phyloP scores from a whole-genome alignment of 2,888 invertebrate species.

The Pseudococcus viburni region DNA sequence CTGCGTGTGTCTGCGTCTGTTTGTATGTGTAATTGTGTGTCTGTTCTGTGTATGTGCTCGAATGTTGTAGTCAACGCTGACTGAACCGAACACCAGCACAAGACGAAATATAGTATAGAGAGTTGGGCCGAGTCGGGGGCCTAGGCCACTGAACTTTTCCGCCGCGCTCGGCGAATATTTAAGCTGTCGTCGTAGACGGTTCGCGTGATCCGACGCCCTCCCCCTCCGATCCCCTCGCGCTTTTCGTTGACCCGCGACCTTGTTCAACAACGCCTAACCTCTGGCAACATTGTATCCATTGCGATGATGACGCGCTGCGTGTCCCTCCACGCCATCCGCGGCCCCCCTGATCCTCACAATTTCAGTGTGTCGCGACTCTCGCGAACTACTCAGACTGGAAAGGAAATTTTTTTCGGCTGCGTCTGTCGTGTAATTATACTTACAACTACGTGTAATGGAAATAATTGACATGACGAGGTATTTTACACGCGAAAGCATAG shows the following conservation, averaged over 20 bases:
- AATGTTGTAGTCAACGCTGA: background rate
- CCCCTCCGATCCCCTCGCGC: background rate
- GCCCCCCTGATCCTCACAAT: background rate
- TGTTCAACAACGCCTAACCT: constrained; percentile 64
- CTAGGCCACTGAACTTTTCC: constrained; percentile 61
- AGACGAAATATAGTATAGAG: constrained; percentile 22
- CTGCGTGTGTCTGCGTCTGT: constrained; percentile 12
- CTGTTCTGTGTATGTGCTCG: background rate
- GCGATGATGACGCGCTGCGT: constrained; percentile 49
- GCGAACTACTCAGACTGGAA: constrained; percentile 16
- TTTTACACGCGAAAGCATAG: constrained; percentile 29
- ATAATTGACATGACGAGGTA: background rate
- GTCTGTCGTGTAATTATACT: constrained; percentile 9
- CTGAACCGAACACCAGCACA: constrained; percentile 18
- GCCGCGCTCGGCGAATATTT: constrained; percentile 57
- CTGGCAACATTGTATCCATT: constrained; percentile 63
- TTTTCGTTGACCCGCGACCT: constrained; percentile 57
- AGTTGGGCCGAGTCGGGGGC: constrained; percentile 46
- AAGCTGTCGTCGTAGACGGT: constrained; percentile 60
- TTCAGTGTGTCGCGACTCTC: background rate
- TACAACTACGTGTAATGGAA: background rate
- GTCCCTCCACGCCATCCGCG: background rate
- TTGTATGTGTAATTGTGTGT: background rate
- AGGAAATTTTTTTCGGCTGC: constrained; percentile 6
- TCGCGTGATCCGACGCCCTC: constrained; percentile 53